phyloP scores from a whole-genome alignment of 2,113 vertebrate species.

The human (Homo sapiens) region GRCh38 chr11:117697001-117697500 shows the following conservation, averaged over 20 bases:
- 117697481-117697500: neutral
- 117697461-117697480: neutral
- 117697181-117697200: neutral
- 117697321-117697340: neutral
- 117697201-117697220: neutral
- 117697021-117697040: neutral
- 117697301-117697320: neutral
- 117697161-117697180: neutral
- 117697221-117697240: accelerated
- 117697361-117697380: neutral
- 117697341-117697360: neutral
- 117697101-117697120: constrained; percentile 23
- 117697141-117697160: neutral
- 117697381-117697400: neutral
- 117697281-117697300: neutral
- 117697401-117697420: neutral
- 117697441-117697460: neutral
- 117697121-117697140: neutral
- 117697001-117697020: neutral
- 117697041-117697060: neutral
- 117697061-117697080: neutral
- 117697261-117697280: neutral
- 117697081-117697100: neutral
- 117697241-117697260: neutral
- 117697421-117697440: neutral